Base-by-base conservation (phyloP, 2,888 invertebrate species). In the Apeira syringaria region DNA sequence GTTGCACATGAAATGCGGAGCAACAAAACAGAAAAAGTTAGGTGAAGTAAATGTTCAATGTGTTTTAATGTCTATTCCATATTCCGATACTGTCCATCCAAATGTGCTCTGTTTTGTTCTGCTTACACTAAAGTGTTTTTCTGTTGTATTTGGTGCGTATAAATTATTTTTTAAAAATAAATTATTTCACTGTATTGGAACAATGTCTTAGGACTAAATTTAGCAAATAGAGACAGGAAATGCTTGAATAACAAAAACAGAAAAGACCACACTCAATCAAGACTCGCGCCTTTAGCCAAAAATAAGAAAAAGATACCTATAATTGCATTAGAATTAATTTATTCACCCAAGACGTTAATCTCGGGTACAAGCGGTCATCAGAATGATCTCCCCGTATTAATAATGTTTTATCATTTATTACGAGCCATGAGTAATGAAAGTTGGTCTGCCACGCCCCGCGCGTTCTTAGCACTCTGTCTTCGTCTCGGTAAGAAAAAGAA, bases 361-460 rank as follows among this genome's bases (percentile, higher is more conserved):
- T 72, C 72, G 65, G 69, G 67, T 46, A 35, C 39, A 73, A 73
- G 70, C 77, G 71, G 76, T 74, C 81, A 80, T 85, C 83, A 72
- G 71, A 68, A 67, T 79, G 83, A 86, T 87, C 83, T 76, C 75
- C 62, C 67, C 74, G 74, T 81, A 88, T 88, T 89, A 88, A 89
- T 89, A 89, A 89, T 89, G 87, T 87, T 84, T 88, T 89, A 89
- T 89, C 87, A 89, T 89, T 89, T 89, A 87, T 89, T 85, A 89
- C 76, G 68, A 72, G 70, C 68, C 64, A 68, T 87, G 88, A 88
- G 88, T 89, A 88, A 89, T 89, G 89, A 85, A 87, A 87, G 80
- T 87, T 80, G 78, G 75, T 67, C 78, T 53, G 79, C 77, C 86
- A 84, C 88, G 88, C 89, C 87, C 85, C 76, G 77, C 77, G 70